Evolutionary conservation across 2,888 invertebrate genomes (phyloP), one percentile per base, ranked within the genome.

Genomic region (Myopa tessellatipennis): DNA sequence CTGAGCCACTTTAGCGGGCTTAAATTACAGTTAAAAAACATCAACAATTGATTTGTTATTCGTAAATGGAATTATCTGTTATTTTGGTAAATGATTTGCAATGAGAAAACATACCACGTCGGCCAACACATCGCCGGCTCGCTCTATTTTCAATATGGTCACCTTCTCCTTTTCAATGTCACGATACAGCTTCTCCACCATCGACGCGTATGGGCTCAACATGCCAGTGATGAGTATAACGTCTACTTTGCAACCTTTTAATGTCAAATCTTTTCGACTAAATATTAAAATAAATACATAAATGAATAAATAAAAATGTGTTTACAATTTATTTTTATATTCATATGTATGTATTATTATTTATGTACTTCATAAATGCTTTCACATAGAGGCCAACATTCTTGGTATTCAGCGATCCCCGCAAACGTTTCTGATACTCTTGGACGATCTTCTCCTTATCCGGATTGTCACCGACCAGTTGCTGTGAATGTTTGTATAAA

Each of bases 1-100:
- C 85, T 96, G 95, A 45, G 96, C 94, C 78, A 96, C 93, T 88
- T 96, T 96, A 45, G 95, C 95, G 12, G 96, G 96, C 96, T 96
- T 40, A 50, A 60, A 40, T 6, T n/a, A 14, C 74, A 74, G 50
- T 1, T 18, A 72, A 73, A 61, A 34, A 45, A 65, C 45, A 61
- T 40, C 34, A 26, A 26, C 18, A 36, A 12, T 74, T 26, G 26
- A 45, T 6, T 45, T 45, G 3, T 6, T 45, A 61, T 10, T 61
- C 61, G n/a, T 18, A 61, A 26, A 26, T 26, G 26, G 26, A 26
- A 26, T 26, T 26, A 26, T 26, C 26, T 26, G 26, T 26, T 26
- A 26, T 26, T 26, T 26, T 26, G 26, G 26, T 26, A 63, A 26
- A 16, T 7, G 61, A 8, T 61, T 65, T 34, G 14, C 14, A 72